A percentile compares a stretch with the other conserved stretches of the same genome.
Conservation (phyloP, 2,888 invertebrate species). For the Sesia apiformis region DNA sequence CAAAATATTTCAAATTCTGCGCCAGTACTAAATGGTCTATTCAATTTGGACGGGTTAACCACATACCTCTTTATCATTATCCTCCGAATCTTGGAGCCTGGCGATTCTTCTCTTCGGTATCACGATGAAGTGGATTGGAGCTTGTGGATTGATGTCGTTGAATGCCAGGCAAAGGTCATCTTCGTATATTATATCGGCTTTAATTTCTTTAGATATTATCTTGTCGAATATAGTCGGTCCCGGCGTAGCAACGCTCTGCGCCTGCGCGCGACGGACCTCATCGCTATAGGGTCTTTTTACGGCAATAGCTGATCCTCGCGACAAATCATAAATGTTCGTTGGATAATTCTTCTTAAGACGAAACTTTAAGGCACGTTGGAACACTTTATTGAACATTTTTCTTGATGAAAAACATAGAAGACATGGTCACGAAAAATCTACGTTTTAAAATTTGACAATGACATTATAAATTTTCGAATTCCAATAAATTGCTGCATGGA, state of each 20-base stretch:
- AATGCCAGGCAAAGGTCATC: slow-evolving; percentile 88
- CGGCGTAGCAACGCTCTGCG: slow-evolving; percentile 40
- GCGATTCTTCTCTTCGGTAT: slow-evolving; percentile 85
- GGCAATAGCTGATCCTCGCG: slow-evolving; percentile 53
- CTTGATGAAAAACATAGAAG: slow-evolving; percentile 7
- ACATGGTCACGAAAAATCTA: not conserved
- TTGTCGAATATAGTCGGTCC: slow-evolving; percentile 81
- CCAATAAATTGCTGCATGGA: no score
- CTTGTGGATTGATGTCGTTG: slow-evolving; percentile 86
- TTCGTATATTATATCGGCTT: slow-evolving; percentile 87
- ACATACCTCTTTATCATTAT: slow-evolving; percentile 75
- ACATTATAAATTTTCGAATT: not conserved
- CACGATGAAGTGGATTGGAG: slow-evolving; percentile 88
- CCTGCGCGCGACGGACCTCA: slow-evolving; percentile 56
- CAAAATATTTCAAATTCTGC: no score
- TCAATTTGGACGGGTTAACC: not conserved
- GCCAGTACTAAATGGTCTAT: not conserved
- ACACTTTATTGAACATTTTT: slow-evolving; percentile 66
- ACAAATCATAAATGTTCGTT: slow-evolving; percentile 61
- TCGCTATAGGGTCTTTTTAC: slow-evolving; percentile 54
- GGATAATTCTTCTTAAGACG: slow-evolving; percentile 60
- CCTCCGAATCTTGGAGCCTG: slow-evolving; percentile 74
- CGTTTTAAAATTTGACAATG: not conserved
- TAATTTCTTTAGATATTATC: slow-evolving; percentile 84
- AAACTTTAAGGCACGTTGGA: slow-evolving; percentile 61